Evolutionary conservation across 1,140 invertebrate species (phyloP), one percentile per base, ranked within the genome.

Genomic region (Chrysopa pallens): DNA sequence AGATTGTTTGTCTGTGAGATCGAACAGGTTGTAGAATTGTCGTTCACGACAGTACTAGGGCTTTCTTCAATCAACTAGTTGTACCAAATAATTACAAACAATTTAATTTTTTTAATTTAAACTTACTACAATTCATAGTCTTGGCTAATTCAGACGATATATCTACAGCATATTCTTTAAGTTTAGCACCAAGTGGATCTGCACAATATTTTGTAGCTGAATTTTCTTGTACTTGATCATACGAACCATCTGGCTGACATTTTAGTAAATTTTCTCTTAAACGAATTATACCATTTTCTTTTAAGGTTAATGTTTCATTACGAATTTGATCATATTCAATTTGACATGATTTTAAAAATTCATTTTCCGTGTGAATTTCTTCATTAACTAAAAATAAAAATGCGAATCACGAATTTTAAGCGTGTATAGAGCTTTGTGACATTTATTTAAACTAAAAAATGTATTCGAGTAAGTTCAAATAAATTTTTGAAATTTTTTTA

Each of bases 91-190:
- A n/a, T n/a, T n/a, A n/a, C n/a, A n/a, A n/a, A n/a, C n/a, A n/a
- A n/a, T n/a, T n/a, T n/a, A n/a, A n/a, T n/a, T n/a, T n/a, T n/a
- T n/a, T n/a, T n/a, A n/a, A n/a, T n/a, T n/a, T n/a, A 7, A 3
- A 66, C 70, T 67, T 58, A 73, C 72, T 69, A 51, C 73, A 76
- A 55, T 74, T 54, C 66, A 74, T 74, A 4, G 44, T 51, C 12
- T 57, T 42, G 7, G 56, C 59, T 29, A 61, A 53, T 0, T 46
- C 42, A 0, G 56, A 53, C 33, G 56, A 46, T 12, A 52, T 54
- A 14, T 43, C 8, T 0, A 60, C 59, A 46, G 50, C 51, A 49
- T 62, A 71, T 39, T 64, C 43, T 33, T 56, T 59, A 42, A 76
- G 63, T 45, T 54, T 50, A 8, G 52, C 51, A 6, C 64, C 64